Evolutionary conservation across 2,113 vertebrate genomes (phyloP).

Genomic region (Triplophysa rosa): DNA sequence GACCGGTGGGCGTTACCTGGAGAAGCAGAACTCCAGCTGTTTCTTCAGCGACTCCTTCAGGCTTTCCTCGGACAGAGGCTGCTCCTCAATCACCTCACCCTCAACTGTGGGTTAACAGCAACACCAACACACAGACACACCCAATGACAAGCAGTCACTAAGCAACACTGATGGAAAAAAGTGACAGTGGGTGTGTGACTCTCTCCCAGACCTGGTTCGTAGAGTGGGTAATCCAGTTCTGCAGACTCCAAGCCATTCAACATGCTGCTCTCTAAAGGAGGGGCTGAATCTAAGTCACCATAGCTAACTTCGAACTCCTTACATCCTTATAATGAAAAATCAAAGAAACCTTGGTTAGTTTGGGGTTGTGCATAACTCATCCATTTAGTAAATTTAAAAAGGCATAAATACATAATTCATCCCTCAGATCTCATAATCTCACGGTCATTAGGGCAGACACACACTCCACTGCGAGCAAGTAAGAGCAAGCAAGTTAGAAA

Average conservation of each 20-base stretch:
- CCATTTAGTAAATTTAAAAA: neutral
- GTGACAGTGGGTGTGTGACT: conserved; percentile 3
- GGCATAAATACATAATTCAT: conserved; percentile 22
- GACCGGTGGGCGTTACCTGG: conserved; percentile 73
- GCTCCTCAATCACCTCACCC: conserved; percentile 67
- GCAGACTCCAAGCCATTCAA: conserved; percentile 74
- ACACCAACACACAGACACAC: neutral
- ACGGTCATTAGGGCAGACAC: conserved; percentile 77
- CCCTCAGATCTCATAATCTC: conserved; percentile 80
- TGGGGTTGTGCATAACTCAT: neutral
- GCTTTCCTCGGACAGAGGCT: conserved; percentile 83
- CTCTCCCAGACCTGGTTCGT: conserved; percentile 57
- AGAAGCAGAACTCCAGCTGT: conserved; percentile 97
- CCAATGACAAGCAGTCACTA: conserved; percentile 1
- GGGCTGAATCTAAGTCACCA: conserved; percentile 55
- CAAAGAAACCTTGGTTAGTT: no score
- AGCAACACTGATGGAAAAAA: neutral
- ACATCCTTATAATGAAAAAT: conserved; percentile 15
- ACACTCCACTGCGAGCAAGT: conserved; percentile 59
- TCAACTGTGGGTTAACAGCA: conserved; percentile 64
- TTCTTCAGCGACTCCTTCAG: conserved; percentile 92
- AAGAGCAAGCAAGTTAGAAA: conserved; percentile 1
- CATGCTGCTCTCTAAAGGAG: conserved; percentile 65
- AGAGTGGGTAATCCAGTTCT: conserved; percentile 66
- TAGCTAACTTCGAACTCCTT: conserved; percentile 10